These are phyloP conservation scores for Drosophila parvula DNA, from an alignment of 1,140 invertebrate genomes.

Conservation along the genomic window DNA sequence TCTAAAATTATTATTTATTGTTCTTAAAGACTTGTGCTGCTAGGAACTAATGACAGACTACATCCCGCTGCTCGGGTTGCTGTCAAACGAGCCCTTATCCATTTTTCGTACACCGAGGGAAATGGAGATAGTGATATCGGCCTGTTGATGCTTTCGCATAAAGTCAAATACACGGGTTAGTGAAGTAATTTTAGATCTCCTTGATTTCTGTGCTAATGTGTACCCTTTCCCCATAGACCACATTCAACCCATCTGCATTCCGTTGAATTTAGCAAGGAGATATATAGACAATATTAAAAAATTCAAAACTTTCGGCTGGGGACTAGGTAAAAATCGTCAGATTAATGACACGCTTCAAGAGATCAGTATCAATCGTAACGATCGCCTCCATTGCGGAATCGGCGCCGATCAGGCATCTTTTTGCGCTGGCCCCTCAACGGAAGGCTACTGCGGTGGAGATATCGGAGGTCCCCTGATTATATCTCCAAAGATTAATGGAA, in stretches of 20 bases:
- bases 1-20: background rate
- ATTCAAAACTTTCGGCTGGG: background rate
- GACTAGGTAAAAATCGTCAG: background rate
- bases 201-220: background rate
- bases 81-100: background rate
- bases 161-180: background rate
- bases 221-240: background rate
- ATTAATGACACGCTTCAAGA: background rate
- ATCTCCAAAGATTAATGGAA: rapidly evolving
- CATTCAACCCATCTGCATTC: background rate
- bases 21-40: background rate
- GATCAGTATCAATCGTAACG: background rate
- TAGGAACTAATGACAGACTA: background rate
- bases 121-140: background rate
- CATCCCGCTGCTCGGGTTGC: rapidly evolving
- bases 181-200: too few relatives aligned
- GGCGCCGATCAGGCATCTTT: background rate
- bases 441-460: background rate
- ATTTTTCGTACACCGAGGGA: background rate
- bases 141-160: background rate
- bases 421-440: background rate
- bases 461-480: background rate
- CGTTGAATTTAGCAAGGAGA: too few relatives aligned
- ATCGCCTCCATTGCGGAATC: background rate
- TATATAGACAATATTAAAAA: rapidly evolving